Evolutionary conservation across 2,797 vertebrate species (phyloP).

Genomic region (Florisuga fusca): DNA sequence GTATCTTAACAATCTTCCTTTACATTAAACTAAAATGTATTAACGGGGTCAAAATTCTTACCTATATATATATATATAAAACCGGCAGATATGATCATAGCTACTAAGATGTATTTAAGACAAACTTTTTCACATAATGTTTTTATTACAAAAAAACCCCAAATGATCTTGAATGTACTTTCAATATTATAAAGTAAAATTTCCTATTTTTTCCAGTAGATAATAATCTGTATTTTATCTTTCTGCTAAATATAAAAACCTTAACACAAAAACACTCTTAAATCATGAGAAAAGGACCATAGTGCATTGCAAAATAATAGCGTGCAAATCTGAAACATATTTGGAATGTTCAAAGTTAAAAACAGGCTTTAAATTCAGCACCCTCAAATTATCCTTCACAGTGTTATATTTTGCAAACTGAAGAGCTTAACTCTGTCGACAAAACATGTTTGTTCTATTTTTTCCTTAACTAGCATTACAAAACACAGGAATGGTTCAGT

Average conservation of each 20-base stretch:
- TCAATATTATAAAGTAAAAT: not conserved
- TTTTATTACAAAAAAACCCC: not conserved
- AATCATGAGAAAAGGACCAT: not conserved
- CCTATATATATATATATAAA: not conserved
- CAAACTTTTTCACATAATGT: not conserved
- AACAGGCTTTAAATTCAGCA: not conserved
- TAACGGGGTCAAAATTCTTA: not conserved
- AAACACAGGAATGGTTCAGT: not conserved
- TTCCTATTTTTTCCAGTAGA: not conserved
- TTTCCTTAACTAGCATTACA: not conserved
- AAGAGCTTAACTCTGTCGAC: not conserved
- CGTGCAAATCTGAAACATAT: not conserved
- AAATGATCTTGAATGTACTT: not conserved
- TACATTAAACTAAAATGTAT: not conserved
- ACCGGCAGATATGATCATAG: not conserved
- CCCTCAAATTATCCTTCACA: constrained; percentile 13
- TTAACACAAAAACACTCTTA: not conserved
- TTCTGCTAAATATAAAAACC: not conserved
- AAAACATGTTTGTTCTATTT: not conserved
- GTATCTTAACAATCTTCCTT: not conserved
- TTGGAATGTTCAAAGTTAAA: not conserved
- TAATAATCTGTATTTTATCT: not conserved
- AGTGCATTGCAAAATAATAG: not conserved
- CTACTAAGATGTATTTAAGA: not conserved
- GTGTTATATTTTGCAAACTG: constrained; percentile 1